phyloP scores from a whole-genome alignment of 2,888 invertebrate species.

The Troilus luridus region DNA sequence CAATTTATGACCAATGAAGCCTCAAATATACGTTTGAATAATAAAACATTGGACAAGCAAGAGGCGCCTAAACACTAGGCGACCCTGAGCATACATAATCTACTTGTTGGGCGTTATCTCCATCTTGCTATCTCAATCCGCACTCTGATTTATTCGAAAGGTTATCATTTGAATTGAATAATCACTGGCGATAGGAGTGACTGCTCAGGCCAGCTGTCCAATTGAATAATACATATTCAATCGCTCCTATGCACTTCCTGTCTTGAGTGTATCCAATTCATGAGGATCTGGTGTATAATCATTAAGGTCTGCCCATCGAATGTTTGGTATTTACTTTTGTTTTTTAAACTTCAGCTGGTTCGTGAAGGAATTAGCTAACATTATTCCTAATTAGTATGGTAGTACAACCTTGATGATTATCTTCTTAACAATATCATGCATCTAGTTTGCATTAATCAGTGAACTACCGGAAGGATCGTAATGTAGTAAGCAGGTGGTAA shows the following conservation, averaged over 20 bases:
- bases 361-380: neutral
- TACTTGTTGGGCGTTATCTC: constrained; percentile 32
- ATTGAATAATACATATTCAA: constrained; percentile 45
- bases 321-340: neutral
- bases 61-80: neutral
- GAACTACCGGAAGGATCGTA: neutral
- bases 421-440: neutral
- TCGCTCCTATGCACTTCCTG: constrained; percentile 30
- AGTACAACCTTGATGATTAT: neutral
- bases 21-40: neutral
- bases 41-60: neutral
- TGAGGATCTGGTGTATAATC: neutral
- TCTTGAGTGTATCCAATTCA: neutral
- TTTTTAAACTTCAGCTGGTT: neutral
- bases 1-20: neutral
- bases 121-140: constrained; percentile 48
- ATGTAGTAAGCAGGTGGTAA: no score
- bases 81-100: constrained; percentile 6
- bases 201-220: neutral
- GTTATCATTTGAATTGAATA: constrained; percentile 50
- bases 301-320: neutral
- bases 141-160: constrained; percentile 49
- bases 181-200: constrained; percentile 23
- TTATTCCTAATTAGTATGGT: neutral
- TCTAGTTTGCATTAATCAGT: neutral